phyloP scores from a whole-genome alignment of 2,113 vertebrate genomes.

The Ivindomyrus marchei region DNA sequence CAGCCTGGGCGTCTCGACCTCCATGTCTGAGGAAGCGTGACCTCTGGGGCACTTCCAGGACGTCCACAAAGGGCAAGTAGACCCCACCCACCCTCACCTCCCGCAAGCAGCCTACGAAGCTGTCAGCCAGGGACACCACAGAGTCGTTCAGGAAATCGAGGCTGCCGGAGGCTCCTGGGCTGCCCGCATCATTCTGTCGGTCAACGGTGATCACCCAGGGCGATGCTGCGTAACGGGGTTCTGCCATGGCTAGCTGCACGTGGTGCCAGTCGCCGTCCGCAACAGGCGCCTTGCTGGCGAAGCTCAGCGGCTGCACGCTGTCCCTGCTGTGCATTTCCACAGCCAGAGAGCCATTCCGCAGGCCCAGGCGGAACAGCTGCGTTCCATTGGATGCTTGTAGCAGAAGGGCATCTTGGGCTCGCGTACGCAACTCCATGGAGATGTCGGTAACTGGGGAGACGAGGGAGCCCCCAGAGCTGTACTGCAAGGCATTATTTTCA shows the following conservation, averaged over 20 bases:
- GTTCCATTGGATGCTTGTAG: constrained; percentile 57
- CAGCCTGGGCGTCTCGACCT: constrained; percentile 19
- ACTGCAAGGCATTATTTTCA: constrained; percentile 57
- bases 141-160: constrained; percentile 67
- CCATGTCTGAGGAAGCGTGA: constrained; percentile 58
- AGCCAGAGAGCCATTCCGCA: constrained; percentile 64
- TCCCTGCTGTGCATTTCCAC: constrained; percentile 64
- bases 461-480: constrained; percentile 58
- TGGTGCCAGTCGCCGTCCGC: constrained; percentile 79
- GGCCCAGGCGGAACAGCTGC: constrained; percentile 64
- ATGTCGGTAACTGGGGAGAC: constrained; percentile 54
- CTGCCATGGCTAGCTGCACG: constrained; percentile 61
- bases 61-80: constrained; percentile 66
- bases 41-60: constrained; percentile 41
- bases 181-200: constrained; percentile 51
- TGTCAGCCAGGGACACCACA: constrained; percentile 58
- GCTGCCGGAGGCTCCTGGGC: constrained; percentile 53
- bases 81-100: constrained; percentile 66
- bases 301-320: constrained; percentile 53
- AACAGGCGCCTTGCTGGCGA: constrained; percentile 50
- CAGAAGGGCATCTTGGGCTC: constrained; percentile 69
- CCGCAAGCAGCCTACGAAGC: constrained; percentile 80
- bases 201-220: constrained; percentile 73
- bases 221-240: constrained; percentile 40
- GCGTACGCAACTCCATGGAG: constrained; percentile 75